Conservation (phyloP, 2,113 vertebrate species). For the Phrynocephalus versicolor region DNA sequence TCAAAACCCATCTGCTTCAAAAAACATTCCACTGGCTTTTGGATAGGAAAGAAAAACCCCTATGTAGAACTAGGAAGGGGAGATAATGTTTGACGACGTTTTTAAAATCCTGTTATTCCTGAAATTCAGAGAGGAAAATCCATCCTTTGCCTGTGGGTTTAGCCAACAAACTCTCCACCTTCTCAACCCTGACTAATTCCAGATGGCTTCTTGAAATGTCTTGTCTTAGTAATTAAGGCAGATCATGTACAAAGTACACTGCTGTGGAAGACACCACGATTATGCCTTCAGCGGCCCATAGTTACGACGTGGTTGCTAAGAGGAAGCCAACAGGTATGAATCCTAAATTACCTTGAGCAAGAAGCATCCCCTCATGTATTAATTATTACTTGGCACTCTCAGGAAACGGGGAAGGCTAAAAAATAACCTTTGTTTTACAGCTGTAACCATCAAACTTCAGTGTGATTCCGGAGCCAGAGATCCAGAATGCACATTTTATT, state of each 20-base stretch:
- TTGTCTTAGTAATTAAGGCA: background rate
- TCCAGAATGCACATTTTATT: slow-evolving; percentile 47
- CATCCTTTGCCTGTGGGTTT: background rate
- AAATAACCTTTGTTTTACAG: slow-evolving; percentile 68
- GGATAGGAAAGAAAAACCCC: too few relatives aligned
- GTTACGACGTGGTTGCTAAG: slow-evolving; percentile 14
- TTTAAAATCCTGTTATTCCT: background rate
- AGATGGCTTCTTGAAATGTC: background rate
- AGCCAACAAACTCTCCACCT: background rate
- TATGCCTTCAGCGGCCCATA: slow-evolving; percentile 7
- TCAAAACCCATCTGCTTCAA: too few relatives aligned
- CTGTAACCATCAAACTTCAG: slow-evolving; percentile 39
- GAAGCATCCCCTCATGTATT: slow-evolving; percentile 14
- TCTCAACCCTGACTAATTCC: background rate
- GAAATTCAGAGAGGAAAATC: background rate
- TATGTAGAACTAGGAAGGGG: too few relatives aligned
- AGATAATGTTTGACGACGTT: too few relatives aligned
- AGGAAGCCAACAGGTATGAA: slow-evolving; percentile 13
- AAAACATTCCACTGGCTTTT: too few relatives aligned
- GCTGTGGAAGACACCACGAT: background rate
- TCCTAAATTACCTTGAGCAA: slow-evolving; percentile 27
- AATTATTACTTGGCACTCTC: slow-evolving; percentile 42
- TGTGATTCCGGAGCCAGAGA: slow-evolving; percentile 48
- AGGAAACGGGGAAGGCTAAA: slow-evolving; percentile 36
- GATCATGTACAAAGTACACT: background rate